phyloP scores from a whole-genome alignment of 2,113 vertebrate species.

The Ranitomeya imitator region DNA sequence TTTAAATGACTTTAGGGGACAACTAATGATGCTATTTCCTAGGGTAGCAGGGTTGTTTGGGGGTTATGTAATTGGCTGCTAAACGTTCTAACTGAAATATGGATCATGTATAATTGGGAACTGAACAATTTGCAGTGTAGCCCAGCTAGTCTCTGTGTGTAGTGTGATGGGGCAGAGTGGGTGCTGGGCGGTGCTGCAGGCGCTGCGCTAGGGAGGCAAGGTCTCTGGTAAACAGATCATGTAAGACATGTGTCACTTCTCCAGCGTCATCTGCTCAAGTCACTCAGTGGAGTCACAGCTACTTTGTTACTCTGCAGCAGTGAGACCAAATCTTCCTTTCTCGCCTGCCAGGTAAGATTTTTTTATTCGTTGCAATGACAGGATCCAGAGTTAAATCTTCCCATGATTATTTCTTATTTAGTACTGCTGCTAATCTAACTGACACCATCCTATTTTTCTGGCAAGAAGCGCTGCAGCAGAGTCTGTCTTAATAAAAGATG shows the following conservation, averaged over 20 bases:
- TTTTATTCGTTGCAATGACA: neutral
- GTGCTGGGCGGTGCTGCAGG: neutral
- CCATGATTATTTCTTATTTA: neutral
- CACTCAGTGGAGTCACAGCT: constrained; percentile 63
- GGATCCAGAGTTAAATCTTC: constrained; percentile 2
- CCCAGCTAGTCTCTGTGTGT: neutral
- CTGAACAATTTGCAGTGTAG: neutral
- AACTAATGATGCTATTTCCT: neutral
- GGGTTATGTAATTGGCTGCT: neutral
- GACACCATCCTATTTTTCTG: neutral
- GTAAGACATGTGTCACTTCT: constrained; percentile 45
- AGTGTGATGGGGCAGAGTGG: neutral
- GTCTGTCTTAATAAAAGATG: neutral
- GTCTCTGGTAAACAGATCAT: constrained; percentile 45
- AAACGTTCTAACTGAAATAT: neutral
- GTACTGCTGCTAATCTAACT: neutral
- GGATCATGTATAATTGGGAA: neutral
- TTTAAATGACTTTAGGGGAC: neutral
- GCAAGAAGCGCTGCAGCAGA: too few relatives aligned
- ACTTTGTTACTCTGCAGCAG: constrained; percentile 24
- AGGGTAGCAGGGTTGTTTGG: neutral
- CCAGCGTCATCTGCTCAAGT: constrained; percentile 64
- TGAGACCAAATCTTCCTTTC: constrained; percentile 49
- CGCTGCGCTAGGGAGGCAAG: neutral
- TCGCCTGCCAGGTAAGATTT: constrained; percentile 28